Evolutionary conservation across 2,888 invertebrate species (phyloP).

Genomic region (Protophormia terraenovae): DNA sequence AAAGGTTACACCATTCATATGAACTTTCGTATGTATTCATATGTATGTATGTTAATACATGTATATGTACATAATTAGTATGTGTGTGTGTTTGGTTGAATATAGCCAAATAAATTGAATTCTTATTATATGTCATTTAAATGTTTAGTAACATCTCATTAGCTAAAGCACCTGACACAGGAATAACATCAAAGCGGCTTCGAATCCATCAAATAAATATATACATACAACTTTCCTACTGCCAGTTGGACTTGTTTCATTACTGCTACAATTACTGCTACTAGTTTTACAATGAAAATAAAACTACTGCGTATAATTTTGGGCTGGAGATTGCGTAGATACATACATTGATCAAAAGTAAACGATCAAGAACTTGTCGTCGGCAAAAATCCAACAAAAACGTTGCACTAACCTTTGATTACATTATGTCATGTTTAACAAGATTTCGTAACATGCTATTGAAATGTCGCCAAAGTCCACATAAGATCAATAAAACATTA

Average conservation of each 20-base stretch:
- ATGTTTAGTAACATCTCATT: conserved; percentile 46
- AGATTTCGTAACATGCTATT: conserved; percentile 55
- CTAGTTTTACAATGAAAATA: too few species aligned
- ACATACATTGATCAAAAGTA: conserved; percentile 33
- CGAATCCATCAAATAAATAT: conserved; percentile 48
- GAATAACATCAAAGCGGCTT: conserved; percentile 47
- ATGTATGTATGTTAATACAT: too few species aligned
- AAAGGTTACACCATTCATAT: too few species aligned
- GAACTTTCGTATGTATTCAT: too few species aligned
- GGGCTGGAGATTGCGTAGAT: conserved; percentile 44
- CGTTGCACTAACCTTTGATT: conserved; percentile 26
- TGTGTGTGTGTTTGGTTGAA: too few species aligned
- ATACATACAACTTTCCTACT: not conserved
- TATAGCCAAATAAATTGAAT: conserved; percentile 30
- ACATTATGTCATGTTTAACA: conserved; percentile 45
- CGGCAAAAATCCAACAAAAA: conserved; percentile 36
- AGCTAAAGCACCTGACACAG: conserved; percentile 37
- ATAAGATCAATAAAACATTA: conserved; percentile 45
- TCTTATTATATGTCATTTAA: conserved; percentile 13
- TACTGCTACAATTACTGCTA: not conserved
- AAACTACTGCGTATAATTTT: conserved; percentile 29
- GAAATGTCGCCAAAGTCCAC: conserved; percentile 63
- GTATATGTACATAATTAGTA: too few species aligned
- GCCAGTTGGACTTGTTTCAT: not conserved
- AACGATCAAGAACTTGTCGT: conserved; percentile 48